phyloP scores from a whole-genome alignment of 2,888 invertebrate genomes.

The Eupithecia abbreviata region DNA sequence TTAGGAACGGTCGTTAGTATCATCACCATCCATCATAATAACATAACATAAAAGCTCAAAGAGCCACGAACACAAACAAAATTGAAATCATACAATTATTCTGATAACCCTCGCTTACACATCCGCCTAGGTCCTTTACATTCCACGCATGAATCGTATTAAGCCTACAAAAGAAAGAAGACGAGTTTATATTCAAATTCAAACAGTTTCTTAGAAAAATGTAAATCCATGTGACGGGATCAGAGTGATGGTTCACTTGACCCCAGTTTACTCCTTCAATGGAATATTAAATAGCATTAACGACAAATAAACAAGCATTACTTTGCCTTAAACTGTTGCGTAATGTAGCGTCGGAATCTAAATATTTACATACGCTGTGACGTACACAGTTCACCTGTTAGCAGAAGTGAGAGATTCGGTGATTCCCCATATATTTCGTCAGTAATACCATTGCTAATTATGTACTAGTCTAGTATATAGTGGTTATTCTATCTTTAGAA shows the following conservation, averaged over 20 bases:
- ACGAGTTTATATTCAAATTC: slow-evolving; percentile 61
- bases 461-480: neutral
- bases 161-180: slow-evolving; percentile 61
- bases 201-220: slow-evolving; percentile 71
- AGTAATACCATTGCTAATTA: slow-evolving; percentile 6
- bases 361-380: slow-evolving; percentile 9
- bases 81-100: neutral
- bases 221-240: slow-evolving; percentile 61
- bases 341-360: slow-evolving; percentile 22
- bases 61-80: neutral
- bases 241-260: slow-evolving; percentile 74
- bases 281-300: slow-evolving; percentile 70
- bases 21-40: neutral
- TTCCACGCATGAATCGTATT: slow-evolving; percentile 57
- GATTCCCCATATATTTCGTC: slow-evolving; percentile 9
- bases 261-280: slow-evolving; percentile 61
- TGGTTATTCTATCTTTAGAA: neutral
- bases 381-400: slow-evolving; percentile 1
- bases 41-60: neutral
- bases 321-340: slow-evolving; percentile 47
- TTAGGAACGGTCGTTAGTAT: neutral
- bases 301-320: slow-evolving; percentile 50
- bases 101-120: slow-evolving; percentile 23
- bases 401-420: neutral
- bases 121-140: slow-evolving; percentile 35